A percentile compares a stretch with the other conserved stretches of the same genome.
Evolutionary conservation across 2,888 invertebrate species (phyloP).

Genomic region (Escarpia spicata): DNA sequence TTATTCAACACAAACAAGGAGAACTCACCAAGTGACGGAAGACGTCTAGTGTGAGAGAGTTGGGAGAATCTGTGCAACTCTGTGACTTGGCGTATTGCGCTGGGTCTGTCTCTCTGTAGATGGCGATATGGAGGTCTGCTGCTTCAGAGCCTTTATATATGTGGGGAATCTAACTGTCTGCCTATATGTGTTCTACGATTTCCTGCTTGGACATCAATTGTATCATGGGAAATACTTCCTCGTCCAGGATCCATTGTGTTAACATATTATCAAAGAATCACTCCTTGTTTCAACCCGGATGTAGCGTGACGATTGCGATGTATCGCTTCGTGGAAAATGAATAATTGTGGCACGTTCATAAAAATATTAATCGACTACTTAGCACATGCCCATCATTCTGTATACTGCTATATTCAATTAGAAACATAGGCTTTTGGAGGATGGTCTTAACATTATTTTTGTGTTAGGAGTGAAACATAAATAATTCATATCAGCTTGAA

Average conservation of each 20-base stretch:
- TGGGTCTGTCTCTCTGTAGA: neutral
- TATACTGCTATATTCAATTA: no score
- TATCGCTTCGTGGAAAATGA: neutral
- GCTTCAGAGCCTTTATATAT: neutral
- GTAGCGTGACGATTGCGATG: neutral
- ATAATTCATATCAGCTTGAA: no score
- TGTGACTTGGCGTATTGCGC: neutral
- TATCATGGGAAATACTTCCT: neutral
- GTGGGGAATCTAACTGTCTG: neutral
- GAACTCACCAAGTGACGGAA: neutral
- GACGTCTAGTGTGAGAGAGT: no score
- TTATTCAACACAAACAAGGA: neutral
- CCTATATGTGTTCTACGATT: neutral
- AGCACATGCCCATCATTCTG: no score
- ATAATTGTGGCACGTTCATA: neutral
- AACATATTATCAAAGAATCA: neutral
- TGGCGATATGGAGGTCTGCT: neutral
- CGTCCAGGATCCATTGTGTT: neutral
- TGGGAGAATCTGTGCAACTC: neutral
- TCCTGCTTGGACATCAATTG: neutral
- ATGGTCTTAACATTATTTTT: no score
- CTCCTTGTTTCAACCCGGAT: neutral
- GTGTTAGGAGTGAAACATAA: no score
- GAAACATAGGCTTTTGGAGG: no score
- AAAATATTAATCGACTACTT: no score